Base-by-base conservation (phyloP, 1,140 invertebrate genomes). In the Stegodyphus mimosarum region DNA sequence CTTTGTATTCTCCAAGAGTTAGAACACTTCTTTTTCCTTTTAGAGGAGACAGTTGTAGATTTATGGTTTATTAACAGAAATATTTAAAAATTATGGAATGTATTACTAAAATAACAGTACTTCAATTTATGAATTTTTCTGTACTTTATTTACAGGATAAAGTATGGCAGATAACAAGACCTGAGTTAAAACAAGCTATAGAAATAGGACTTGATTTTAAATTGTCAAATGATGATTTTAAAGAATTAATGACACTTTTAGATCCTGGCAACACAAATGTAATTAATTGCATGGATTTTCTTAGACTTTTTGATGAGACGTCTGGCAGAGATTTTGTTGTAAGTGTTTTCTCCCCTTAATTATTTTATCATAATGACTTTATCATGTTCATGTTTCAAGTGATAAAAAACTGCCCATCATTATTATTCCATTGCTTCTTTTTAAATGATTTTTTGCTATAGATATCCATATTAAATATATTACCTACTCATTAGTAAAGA, bases 241-340 rank as follows among this genome's bases (percentile, higher is more conserved):
- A 72, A 72, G 83, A 77, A 11, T 64, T 86, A 7, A 51, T 52
- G 17, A 52, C 33, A 6, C 9, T 86, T 51, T 53, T 86, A 52
- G 83, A 86, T 55, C 74, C 83, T 7, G 83, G 67, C 9, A 77
- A 78, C 50, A 86, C 83, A 10, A 86, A 86, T 17, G 17, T 86
- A 13, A 64, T 86, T 52, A 72, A 77, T 11, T 86, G 74, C 15
- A 64, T 63, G 17, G 70, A 78, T 72, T 86, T 86, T 72, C 66
- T 86, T 49, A 53, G 48, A 6, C n/a, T 86, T 7, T 86, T 86
- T 86, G 75, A 78, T 48, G 50, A 51, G 11, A 52, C 60, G 5
- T 50, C 33, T 72, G 52, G 67, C 18, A 60, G 49, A 74, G 4
- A 49, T 7, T 48, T 17, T 48, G 15, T 33, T 11, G 80, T 64